Evolutionary conservation across 1,140 invertebrate species (phyloP).

Genomic region (Bombus turneri): DNA sequence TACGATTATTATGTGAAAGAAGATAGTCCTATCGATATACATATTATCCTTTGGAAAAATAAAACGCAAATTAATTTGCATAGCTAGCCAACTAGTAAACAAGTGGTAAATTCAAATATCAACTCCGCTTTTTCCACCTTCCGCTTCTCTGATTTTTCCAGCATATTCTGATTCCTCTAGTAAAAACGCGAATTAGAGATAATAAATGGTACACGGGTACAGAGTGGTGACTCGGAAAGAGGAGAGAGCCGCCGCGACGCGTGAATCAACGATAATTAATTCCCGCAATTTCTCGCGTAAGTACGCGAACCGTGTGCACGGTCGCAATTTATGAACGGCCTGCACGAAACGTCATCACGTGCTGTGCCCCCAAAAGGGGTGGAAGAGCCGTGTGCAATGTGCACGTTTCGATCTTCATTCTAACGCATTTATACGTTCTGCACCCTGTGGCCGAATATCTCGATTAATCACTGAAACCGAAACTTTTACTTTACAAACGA

Average conservation of each 20-base stretch:
- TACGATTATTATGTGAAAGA: not conserved
- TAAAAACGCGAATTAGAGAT: not conserved
- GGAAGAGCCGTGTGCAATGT: not conserved
- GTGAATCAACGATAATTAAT: conserved; percentile 48
- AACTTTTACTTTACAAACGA: not conserved
- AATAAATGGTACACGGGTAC: not conserved
- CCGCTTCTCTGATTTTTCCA: not conserved
- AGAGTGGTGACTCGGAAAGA: too few relatives aligned
- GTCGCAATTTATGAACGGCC: conserved; percentile 44
- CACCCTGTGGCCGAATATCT: not conserved
- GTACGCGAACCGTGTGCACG: conserved; percentile 20
- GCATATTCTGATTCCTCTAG: not conserved
- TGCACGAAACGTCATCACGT: conserved; percentile 46
- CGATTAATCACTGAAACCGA: not conserved
- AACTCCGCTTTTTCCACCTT: not conserved
- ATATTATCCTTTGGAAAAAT: not conserved
- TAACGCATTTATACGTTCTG: not conserved
- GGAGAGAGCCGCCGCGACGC: not conserved
- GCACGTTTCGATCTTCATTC: conserved; percentile 47
- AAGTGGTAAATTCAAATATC: not conserved
- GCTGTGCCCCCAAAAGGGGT: not conserved
- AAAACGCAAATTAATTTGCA: not conserved
- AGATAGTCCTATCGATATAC: not conserved
- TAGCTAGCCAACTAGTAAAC: not conserved
- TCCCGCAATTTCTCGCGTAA: conserved; percentile 42